These are phyloP conservation scores for Cladopsammia gracilis DNA, from an alignment of 64 coral and sea anemone genomes.

Conservation along the genomic window DNA sequence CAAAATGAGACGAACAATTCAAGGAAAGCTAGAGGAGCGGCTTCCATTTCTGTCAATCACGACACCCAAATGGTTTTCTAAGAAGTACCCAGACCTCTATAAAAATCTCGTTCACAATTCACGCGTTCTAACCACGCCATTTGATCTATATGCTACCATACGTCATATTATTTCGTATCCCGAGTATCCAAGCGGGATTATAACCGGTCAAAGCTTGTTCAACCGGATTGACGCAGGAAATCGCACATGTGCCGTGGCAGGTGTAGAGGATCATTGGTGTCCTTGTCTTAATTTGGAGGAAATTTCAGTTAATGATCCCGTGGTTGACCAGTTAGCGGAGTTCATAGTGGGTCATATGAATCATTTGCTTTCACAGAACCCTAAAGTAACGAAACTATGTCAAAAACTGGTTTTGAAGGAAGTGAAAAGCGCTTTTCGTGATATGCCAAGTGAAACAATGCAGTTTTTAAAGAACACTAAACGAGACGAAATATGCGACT, in stretches of 20 bases:
- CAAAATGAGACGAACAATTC: slow-evolving; percentile 38
- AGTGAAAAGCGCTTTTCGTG: slow-evolving; percentile 55
- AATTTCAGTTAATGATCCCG: slow-evolving; percentile 26
- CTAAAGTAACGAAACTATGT: slow-evolving; percentile 38
- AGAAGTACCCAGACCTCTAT: slow-evolving; percentile 34
- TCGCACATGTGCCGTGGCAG: slow-evolving; percentile 51
- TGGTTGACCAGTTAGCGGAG: slow-evolving; percentile 12
- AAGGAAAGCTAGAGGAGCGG: slow-evolving; percentile 85
- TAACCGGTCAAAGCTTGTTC: slow-evolving; percentile 66
- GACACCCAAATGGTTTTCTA: slow-evolving; percentile 63
- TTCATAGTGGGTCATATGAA: slow-evolving; percentile 59
- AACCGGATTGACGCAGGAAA: slow-evolving; percentile 20
- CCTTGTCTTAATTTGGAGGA: slow-evolving; percentile 74
- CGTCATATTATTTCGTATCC: slow-evolving; percentile 76
- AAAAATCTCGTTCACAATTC: slow-evolving; percentile 55
- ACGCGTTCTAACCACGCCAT: slow-evolving; percentile 60
- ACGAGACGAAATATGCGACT: slow-evolving; percentile 25
- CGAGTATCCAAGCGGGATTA: slow-evolving; percentile 28
- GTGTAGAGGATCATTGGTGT: slow-evolving; percentile 77
- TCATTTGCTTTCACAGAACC: slow-evolving; percentile 17
- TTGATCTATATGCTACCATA: slow-evolving; percentile 77
- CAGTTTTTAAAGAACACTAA: slow-evolving; percentile 26
- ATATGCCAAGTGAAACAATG: slow-evolving; percentile 72
- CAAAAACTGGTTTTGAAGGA: slow-evolving; percentile 49
- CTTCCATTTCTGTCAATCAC: slow-evolving; percentile 79